phyloP scores from a whole-genome alignment of 2,113 vertebrate genomes.

The Notarius lentiginosus region DNA sequence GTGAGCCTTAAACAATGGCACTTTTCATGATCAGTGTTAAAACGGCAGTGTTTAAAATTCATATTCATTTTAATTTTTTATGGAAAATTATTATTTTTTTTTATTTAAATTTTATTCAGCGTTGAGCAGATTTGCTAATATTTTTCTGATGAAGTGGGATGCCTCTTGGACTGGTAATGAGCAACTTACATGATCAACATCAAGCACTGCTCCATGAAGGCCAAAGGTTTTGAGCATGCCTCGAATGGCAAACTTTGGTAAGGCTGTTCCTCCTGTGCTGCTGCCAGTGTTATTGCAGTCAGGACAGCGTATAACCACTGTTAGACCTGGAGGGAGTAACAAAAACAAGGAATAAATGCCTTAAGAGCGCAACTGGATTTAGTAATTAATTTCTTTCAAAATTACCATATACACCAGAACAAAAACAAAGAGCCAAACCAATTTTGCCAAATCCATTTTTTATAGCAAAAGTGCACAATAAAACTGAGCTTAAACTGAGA shows the following conservation, averaged over 20 bases:
- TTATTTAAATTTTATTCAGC: neutral
- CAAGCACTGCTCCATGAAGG: conserved; percentile 91
- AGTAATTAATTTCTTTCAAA: neutral
- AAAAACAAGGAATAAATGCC: neutral
- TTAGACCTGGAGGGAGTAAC: conserved; percentile 77
- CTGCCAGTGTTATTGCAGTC: conserved; percentile 92
- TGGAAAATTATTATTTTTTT: too few relatives aligned
- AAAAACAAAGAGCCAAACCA: neutral
- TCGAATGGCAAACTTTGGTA: conserved; percentile 95
- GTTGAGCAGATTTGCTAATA: neutral
- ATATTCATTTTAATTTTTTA: neutral
- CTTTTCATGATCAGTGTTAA: neutral
- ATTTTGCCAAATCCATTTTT: neutral
- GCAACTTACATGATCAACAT: conserved; percentile 90
- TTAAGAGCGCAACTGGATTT: neutral
- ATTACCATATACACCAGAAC: neutral
- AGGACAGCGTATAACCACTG: conserved; percentile 91
- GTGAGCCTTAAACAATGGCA: neutral
- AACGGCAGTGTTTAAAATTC: neutral
- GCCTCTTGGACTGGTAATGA: neutral
- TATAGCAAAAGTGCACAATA: neutral
- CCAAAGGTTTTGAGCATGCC: conserved; percentile 98
- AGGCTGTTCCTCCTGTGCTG: conserved; percentile 85
- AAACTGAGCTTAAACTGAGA: neutral
- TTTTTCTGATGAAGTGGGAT: neutral